These are phyloP conservation scores for Phainopepla nitens DNA, from an alignment of 2,113 vertebrate species.

Conservation along the genomic window DNA sequence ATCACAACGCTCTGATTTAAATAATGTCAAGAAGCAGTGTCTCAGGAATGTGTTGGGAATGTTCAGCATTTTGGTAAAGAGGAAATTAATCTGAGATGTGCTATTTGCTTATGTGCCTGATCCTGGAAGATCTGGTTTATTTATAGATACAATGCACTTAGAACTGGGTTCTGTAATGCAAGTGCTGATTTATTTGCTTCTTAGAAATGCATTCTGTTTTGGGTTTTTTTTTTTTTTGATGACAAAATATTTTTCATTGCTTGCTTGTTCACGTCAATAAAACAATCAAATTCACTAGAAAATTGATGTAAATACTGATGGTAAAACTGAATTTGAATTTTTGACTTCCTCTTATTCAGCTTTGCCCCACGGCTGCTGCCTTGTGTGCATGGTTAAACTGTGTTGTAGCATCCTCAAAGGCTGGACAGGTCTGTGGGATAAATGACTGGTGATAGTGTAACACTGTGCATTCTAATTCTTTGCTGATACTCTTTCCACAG, in stretches of 20 bases:
- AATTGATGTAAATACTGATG: not conserved
- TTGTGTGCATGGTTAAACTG: not conserved
- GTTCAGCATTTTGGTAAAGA: not conserved
- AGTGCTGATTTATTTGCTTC: not conserved
- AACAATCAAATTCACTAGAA: not conserved
- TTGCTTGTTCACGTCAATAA: not conserved
- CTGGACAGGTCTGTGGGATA: not conserved
- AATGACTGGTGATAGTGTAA: not conserved
- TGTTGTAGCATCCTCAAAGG: not conserved
- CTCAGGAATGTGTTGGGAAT: not conserved
- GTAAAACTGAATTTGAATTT: not conserved
- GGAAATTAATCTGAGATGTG: not conserved
- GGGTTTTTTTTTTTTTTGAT: not conserved
- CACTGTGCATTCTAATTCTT: not conserved
- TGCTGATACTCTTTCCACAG: conserved; percentile 58
- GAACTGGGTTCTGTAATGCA: not conserved
- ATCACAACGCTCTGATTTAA: not conserved
- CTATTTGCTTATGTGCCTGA: not conserved
- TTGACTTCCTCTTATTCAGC: not conserved
- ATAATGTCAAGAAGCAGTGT: not conserved
- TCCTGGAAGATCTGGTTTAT: not conserved
- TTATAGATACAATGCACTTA: not conserved
- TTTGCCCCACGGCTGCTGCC: not conserved
- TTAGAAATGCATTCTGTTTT: not conserved
- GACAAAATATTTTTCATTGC: not conserved